phyloP scores from a whole-genome alignment of 1,140 invertebrate species.

The Aphaenogaster ashmeadi region DNA sequence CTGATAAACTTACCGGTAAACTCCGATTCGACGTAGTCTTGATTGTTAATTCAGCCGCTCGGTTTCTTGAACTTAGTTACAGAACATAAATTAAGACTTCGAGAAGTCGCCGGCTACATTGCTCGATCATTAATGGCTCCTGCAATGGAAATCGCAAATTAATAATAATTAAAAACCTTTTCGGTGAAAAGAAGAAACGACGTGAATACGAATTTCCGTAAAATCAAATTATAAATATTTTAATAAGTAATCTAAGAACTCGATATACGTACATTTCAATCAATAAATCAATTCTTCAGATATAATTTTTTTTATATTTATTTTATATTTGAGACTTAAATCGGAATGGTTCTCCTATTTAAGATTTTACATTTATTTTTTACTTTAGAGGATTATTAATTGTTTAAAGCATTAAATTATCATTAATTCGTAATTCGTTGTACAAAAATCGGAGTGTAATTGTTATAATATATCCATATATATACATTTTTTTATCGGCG shows the following conservation, averaged over 20 bases:
- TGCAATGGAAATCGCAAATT: conserved; percentile 33
- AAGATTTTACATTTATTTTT: neutral
- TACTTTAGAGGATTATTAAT: neutral
- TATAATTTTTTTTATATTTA: neutral
- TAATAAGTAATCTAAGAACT: neutral
- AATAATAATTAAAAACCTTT: neutral
- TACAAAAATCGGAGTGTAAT: neutral
- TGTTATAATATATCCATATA: neutral
- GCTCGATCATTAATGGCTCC: conserved; percentile 21
- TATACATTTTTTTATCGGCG: neutral
- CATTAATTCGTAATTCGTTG: neutral
- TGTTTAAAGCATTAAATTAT: neutral
- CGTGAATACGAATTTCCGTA: neutral
- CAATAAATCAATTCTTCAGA: neutral
- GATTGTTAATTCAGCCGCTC: conserved; percentile 55
- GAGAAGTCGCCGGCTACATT: conserved; percentile 20
- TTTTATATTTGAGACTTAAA: neutral
- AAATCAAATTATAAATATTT: neutral
- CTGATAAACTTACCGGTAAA: conserved; percentile 30
- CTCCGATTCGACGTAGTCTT: conserved; percentile 39
- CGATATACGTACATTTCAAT: neutral
- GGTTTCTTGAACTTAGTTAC: conserved; percentile 45
- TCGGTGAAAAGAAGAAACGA: neutral
- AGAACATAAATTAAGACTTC: conserved; percentile 54
- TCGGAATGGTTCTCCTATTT: too few relatives aligned